Conservation (phyloP, 2,797 vertebrate species). For the Aphelocoma californica region DNA sequence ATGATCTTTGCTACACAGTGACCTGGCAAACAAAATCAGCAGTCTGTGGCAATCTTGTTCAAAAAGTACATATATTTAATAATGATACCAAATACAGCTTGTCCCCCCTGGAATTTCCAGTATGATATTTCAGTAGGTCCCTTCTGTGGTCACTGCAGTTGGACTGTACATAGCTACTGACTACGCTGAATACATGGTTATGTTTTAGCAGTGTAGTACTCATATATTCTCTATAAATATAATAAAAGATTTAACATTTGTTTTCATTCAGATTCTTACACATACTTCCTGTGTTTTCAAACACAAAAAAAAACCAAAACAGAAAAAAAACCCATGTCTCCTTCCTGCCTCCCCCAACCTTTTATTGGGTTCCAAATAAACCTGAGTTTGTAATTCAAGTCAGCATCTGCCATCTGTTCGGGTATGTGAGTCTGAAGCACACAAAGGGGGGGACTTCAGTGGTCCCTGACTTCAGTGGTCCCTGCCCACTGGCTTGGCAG, state of each 20-base stretch:
- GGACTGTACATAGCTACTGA: conserved; percentile 33
- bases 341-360: conserved; percentile 15
- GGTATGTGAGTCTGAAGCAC: not conserved
- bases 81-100: conserved; percentile 56
- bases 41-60: conserved; percentile 59
- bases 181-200: conserved; percentile 19
- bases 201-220: conserved; percentile 40
- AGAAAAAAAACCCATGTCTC: not conserved
- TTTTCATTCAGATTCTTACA: conserved; percentile 53
- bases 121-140: not conserved
- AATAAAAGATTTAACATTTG: conserved; percentile 53
- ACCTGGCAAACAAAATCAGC: conserved; percentile 54
- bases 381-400: conserved; percentile 66
- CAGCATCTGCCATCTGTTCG: conserved; percentile 4
- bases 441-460: not conserved
- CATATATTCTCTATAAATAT: conserved; percentile 67
- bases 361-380: conserved; percentile 54
- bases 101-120: not conserved
- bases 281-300: conserved; percentile 46
- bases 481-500: not conserved
- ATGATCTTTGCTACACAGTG: not conserved
- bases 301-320: not conserved
- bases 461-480: not conserved
- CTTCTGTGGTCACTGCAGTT: not conserved
- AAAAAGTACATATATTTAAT: conserved; percentile 69